These are phyloP conservation scores for Drosophila gaucha DNA, from an alignment of 2,888 invertebrate genomes.

Conservation along the genomic window DNA sequence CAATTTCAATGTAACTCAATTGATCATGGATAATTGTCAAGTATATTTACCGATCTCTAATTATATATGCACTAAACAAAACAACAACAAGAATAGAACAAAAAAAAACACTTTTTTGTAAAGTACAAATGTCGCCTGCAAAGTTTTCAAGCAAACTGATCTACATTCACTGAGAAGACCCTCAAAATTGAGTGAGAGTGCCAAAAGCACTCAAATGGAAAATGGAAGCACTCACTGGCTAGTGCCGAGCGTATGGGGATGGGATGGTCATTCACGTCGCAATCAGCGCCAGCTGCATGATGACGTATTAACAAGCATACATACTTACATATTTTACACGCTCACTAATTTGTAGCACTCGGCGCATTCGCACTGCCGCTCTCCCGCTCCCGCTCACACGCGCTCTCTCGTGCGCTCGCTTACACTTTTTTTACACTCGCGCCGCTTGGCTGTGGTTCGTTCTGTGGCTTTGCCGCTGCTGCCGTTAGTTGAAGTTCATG, in stretches of 20 bases:
- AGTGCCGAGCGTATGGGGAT: constrained; percentile 22
- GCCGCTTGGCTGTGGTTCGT: constrained; percentile 13
- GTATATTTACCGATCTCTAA: constrained; percentile 22
- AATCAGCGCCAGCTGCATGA: constrained; percentile 15
- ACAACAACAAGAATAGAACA: not conserved
- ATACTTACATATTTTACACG: constrained; percentile 2
- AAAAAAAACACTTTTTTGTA: constrained; percentile 13
- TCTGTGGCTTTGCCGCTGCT: constrained; percentile 26
- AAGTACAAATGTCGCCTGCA: constrained; percentile 30
- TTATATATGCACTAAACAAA: not conserved
- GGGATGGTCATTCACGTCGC: not conserved
- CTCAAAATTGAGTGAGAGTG: constrained; percentile 20
- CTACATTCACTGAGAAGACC: constrained; percentile 12
- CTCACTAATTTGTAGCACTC: constrained; percentile 21
- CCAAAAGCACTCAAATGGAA: constrained; percentile 34
- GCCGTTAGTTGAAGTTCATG: constrained; percentile 67
- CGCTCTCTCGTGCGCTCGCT: constrained; percentile 9
- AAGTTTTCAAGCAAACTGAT: constrained; percentile 26
- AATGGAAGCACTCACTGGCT: not conserved
- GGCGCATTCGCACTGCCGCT: constrained; percentile 15
- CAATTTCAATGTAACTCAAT: not conserved
- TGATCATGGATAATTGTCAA: not conserved
- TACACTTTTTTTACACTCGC: constrained; percentile 24
- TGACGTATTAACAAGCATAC: constrained; percentile 15
- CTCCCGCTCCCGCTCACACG: constrained; percentile 6